A percentile compares a stretch with the other conserved stretches of the same genome.
Conservation (phyloP, 53 echinoderm and acorn worm species). For the Temnopleurus reevesii region DNA sequence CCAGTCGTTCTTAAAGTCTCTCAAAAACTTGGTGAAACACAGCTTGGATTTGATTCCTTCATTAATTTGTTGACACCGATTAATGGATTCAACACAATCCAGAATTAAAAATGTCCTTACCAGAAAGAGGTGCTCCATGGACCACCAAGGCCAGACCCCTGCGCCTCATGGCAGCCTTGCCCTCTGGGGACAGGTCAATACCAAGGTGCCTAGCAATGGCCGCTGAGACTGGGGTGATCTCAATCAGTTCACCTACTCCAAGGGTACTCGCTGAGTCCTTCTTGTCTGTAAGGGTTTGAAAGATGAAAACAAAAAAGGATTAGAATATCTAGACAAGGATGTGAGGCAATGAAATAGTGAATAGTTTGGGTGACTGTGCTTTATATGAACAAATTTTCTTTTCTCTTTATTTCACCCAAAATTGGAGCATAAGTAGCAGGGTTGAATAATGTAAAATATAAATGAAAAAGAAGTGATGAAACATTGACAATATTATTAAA, state of each 20-base stretch:
- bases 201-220: slow-evolving; percentile 98
- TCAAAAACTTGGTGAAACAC: too few relatives aligned
- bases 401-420: too few relatives aligned
- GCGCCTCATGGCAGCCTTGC: slow-evolving; percentile 96
- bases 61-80: too few relatives aligned
- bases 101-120: slow-evolving; percentile 60
- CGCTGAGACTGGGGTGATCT: slow-evolving; percentile 97
- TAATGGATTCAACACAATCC: too few relatives aligned
- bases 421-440: too few relatives aligned
- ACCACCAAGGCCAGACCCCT: slow-evolving; percentile 88
- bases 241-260: slow-evolving; percentile 92
- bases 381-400: neutral
- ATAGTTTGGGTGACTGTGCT: neutral
- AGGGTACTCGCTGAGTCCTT: slow-evolving; percentile 84
- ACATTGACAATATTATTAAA: too few relatives aligned
- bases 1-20: too few relatives aligned
- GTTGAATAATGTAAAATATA: too few relatives aligned
- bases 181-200: slow-evolving; percentile 93
- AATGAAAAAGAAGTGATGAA: too few relatives aligned
- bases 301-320: neutral
- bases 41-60: too few relatives aligned
- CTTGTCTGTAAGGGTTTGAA: slow-evolving; percentile 64
- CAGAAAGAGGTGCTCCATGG: slow-evolving; percentile 96
- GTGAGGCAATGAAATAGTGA: neutral
- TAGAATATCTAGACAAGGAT: neutral